Evolutionary conservation across 2,113 vertebrate genomes (phyloP), one percentile per base, ranked within the genome.

Genomic region (Andinoacara biseriatus): DNA sequence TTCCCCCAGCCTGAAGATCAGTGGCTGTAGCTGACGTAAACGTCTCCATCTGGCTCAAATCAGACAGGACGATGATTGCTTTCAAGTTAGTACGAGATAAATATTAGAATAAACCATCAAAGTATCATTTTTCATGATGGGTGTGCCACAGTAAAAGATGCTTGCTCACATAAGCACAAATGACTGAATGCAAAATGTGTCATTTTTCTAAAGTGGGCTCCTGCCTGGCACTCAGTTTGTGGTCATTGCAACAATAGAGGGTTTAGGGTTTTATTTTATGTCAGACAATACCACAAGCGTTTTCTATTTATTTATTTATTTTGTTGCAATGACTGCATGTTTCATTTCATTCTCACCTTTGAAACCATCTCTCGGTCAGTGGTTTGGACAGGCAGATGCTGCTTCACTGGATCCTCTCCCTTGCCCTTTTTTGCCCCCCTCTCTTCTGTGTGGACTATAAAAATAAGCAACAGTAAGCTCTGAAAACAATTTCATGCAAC

Each of bases 401-500:
- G 56, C 74, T 46, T 81, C 81, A 3, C 59, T 56, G 38, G 56
- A 78, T 63, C 57, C 74, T 62, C 46, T 65, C 40, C 59, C 31
- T 40, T 18, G 26, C 59, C 18, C 74, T 40, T 5, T 24, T 75
- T 31, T 0, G 0, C 0, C 10, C 7, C 33, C n/a, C 46, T 17
- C 43, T 67, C 15, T 80, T 59, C 74, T 81, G 78, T 74, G 74
- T 11, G 3, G 13, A 76, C 80, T 52, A 77, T 10, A 83, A 40
- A 87, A 60, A 83, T n/a, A 72, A 69, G 54, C 2, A 76, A 61
- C 56, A 76, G 40, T 58, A 56, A 81, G 78, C 76, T 46, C 6
- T 58, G 62, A 84, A 76, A 89, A 82, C n/a, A 31, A 79, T 84
- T 84, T 69, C 54, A 85, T 59, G 58, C 79, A 87, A 18, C 18